Conservation (phyloP, 2,113 vertebrate genomes). For the Seriola dumerili region DNA sequence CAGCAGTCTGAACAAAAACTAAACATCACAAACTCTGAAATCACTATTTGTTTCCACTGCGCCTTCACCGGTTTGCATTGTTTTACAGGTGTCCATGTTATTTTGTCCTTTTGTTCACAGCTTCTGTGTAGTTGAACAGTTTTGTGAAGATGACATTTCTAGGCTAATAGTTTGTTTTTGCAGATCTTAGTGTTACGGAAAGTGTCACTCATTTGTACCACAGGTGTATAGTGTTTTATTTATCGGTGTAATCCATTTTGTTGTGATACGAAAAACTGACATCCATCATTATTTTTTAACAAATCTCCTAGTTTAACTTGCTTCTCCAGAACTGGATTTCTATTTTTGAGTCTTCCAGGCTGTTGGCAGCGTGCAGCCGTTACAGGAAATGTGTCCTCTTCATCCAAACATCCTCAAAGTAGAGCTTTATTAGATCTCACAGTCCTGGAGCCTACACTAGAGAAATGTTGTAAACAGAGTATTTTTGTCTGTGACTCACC, state of each 20-base stretch:
- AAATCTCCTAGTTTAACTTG: neutral
- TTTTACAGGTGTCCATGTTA: neutral
- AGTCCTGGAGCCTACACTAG: slow-evolving; percentile 29
- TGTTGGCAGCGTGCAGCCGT: slow-evolving; percentile 32
- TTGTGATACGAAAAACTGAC: neutral
- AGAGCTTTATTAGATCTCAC: slow-evolving; percentile 43
- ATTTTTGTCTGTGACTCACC: slow-evolving; percentile 71
- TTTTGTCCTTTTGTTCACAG: neutral
- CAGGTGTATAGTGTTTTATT: neutral
- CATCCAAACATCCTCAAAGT: slow-evolving; percentile 67
- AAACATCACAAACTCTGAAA: too few species aligned
- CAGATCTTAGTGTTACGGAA: neutral
- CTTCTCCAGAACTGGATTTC: neutral
- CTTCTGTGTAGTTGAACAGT: neutral
- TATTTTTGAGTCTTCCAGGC: slow-evolving; percentile 38
- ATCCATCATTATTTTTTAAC: neutral
- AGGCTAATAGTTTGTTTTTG: neutral
- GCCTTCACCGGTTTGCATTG: neutral
- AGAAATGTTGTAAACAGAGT: slow-evolving; percentile 72
- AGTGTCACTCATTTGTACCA: neutral
- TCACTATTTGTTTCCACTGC: too few species aligned
- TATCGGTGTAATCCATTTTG: neutral
- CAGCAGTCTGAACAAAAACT: neutral
- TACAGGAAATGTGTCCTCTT: slow-evolving; percentile 63
- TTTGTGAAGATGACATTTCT: neutral